phyloP scores from a whole-genome alignment of 2,113 vertebrate genomes.

The Dromas ardeola region DNA sequence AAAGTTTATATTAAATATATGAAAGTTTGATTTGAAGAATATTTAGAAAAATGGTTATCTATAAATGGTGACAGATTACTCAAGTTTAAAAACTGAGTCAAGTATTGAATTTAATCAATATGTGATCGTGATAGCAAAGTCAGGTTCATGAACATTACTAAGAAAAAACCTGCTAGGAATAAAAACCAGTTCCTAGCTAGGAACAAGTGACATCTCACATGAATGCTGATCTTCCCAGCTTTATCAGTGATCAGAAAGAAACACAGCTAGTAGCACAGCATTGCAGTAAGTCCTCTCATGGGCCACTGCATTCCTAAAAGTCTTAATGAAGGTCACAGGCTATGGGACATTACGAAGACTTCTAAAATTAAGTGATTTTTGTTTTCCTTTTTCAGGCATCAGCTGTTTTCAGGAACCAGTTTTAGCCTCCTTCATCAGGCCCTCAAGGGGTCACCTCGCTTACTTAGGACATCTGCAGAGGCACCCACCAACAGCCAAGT shows the following conservation, averaged over 20 bases:
- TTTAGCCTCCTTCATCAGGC: neutral
- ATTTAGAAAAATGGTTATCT: conserved; percentile 9
- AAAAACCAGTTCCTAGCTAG: neutral
- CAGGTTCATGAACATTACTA: neutral
- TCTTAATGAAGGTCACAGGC: neutral
- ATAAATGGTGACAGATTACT: neutral
- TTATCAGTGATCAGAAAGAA: neutral
- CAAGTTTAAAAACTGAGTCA: neutral
- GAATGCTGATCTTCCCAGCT: neutral
- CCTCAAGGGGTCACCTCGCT: neutral
- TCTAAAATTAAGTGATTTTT: neutral
- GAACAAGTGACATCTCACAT: neutral
- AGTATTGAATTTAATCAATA: conserved; percentile 18
- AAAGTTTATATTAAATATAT: conserved; percentile 1
- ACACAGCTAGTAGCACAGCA: neutral
- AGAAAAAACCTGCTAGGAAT: conserved; percentile 13
- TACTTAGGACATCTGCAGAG: neutral
- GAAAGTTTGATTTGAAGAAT: neutral
- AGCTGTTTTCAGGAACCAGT: neutral
- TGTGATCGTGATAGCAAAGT: neutral
- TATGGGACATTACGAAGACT: neutral
- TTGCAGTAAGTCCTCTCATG: neutral
- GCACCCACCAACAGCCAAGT: neutral
- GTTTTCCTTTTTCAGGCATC: neutral
- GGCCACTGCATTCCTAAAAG: neutral